Evolutionary conservation across 2,888 invertebrate genomes (phyloP), one percentile per base, ranked within the genome.

Genomic region (Drosophila barbarae): DNA sequence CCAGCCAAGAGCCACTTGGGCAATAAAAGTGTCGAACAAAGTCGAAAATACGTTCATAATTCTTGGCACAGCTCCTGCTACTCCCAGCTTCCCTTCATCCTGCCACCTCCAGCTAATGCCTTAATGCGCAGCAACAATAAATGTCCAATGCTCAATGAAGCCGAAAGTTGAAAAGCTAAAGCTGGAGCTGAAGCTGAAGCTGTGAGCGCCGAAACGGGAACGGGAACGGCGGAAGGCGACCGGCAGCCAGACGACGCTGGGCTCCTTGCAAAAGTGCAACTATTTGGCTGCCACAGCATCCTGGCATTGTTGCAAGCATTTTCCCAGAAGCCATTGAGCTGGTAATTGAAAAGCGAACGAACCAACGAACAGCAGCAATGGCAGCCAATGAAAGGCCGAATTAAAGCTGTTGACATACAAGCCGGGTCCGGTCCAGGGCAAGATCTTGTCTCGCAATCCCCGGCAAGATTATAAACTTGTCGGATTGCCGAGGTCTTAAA

Each of bases 1-100:
- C 36, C 39, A 13, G 41, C 30, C 13, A 47, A 56, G 42, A 23
- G 46, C 44, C 60, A 54, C 69, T 63, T 50, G 35, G 78, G 67
- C 71, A 71, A 79, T 71, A 81, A 77, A 77, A 81, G 68, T 81
- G 78, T 75, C 78, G 68, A 66, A 72, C 39, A 69, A 63, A 57
- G 56, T 61, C 46, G 58, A 71, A 76, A 72, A 77, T 71, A 54
- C 57, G 65, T 61, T 71, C 69, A 69, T 70, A 74, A 73, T 71
- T 73, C 58, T 53, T 28, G 52, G 55, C 46, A 52, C 32, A 41
- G 49, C 69, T 47, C 32, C 52, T 44, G 39, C 39, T 35, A 49
- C 49, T 26, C n/a, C 59, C 21, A 10, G 30, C 10, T 26, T 8
- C n/a, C 10, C 41, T 10, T 10, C 35, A 2, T 18, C 13, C 46